Evolutionary conservation across 2,797 vertebrate genomes (phyloP).

Genomic region (Phrynocephalus guinanensis): DNA sequence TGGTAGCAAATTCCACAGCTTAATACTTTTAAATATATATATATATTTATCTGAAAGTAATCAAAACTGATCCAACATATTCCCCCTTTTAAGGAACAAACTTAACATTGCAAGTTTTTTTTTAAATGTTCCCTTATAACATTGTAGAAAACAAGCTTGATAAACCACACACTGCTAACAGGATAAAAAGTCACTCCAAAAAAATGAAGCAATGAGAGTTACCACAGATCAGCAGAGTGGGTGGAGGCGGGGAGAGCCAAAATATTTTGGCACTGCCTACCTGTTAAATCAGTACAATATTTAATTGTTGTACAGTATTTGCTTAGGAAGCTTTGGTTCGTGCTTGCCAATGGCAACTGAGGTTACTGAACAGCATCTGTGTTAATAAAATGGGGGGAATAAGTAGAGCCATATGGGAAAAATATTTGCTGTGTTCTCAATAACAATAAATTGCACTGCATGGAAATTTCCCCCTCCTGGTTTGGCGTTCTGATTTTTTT

Average conservation of each 20-base stretch:
- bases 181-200: conserved; percentile 17
- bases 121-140: conserved; percentile 17
- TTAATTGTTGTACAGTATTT: conserved; percentile 50
- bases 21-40: background rate
- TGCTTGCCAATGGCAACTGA: conserved; percentile 46
- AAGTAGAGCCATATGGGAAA: conserved; percentile 16
- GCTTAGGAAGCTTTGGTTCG: conserved; percentile 41
- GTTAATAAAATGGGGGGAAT: conserved; percentile 20
- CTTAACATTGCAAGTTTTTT: background rate
- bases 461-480: background rate
- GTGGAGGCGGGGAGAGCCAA: background rate
- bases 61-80: background rate
- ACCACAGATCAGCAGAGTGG: background rate
- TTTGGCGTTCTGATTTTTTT: background rate
- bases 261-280: conserved; percentile 36
- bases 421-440: background rate
- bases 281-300: conserved; percentile 51
- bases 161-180: conserved; percentile 43
- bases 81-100: background rate
- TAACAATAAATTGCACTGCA: background rate
- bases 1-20: background rate
- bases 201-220: conserved; percentile 45
- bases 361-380: conserved; percentile 8
- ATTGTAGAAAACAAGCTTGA: conserved; percentile 36
- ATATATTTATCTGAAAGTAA: background rate